Base-by-base conservation (phyloP, 1,140 invertebrate species). In the Telenomus remus region DNA sequence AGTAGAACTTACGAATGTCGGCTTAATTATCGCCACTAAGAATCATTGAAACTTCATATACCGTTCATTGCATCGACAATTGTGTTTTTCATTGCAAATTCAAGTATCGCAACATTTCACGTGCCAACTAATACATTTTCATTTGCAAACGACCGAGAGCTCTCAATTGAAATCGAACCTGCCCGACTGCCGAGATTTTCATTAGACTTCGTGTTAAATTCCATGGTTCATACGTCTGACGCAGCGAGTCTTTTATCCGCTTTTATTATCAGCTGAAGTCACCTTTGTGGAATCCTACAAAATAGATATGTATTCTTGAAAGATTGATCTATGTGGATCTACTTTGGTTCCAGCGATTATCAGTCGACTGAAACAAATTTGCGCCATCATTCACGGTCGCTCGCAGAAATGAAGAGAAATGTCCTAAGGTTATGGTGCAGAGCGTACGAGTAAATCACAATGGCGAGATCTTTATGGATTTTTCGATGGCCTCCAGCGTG, bases 311-410 rank as follows among this genome's bases (percentile, higher is more conserved):
- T 39, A 39, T 9, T 48, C 7, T 6, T 27, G 4, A 48, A n/a
- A 27, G 46, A 48, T 48, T 27, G 15, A 19, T 66, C 56, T 39
- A 51, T 39, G 44, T 53, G 33, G 53, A 64, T 69, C 15, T 63
- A 59, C 61, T 39, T 46, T 57, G 49, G 59, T 53, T 56, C 61
- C 59, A 69, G 64, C 59, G 59, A 75, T 75, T 75, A 69, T 75
- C 72, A 64, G 64, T 37, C 57, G 44, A 59, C 50, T 64, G 72
- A 75, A 75, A 63, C 72, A 59, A 75, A 75, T 75, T 56, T 46
- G 53, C 72, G 64, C 64, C 57, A 75, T 75, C 64, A 59, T 75
- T 75, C 64, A 75, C 49, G 72, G 64, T 59, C 71, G 48, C 56
- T 37, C 46, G 47, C 63, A 54, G 59, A 75, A 75, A 75, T 69